These are phyloP conservation scores for Rhagonycha fulva DNA, from an alignment of 2,888 invertebrate genomes.

Conservation along the genomic window DNA sequence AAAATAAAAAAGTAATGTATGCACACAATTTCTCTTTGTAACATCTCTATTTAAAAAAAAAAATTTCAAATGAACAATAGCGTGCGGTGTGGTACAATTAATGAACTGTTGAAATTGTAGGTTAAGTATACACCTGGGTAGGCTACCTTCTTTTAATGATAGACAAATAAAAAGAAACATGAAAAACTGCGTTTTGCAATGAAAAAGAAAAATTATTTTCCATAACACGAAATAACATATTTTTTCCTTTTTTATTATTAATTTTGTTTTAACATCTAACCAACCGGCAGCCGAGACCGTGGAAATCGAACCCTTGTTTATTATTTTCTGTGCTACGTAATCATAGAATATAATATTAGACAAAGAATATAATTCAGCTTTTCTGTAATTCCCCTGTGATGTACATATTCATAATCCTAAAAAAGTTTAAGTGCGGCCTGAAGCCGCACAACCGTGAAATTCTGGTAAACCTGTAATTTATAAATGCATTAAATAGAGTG, in stretches of 20 bases:
- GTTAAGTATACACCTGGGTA: not conserved
- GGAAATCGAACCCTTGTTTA: not conserved
- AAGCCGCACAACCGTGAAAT: no score
- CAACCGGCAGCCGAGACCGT: not conserved
- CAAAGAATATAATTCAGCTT: no score
- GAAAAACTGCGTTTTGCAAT: not conserved
- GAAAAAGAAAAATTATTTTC: not conserved
- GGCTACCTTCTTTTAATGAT: not conserved
- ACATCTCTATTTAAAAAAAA: not conserved
- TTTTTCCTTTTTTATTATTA: not conserved
- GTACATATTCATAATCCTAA: no score
- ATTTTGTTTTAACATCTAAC: not conserved
- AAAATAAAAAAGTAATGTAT: not conserved
- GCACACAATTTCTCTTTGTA: not conserved
- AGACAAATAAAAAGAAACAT: not conserved
- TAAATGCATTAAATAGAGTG: not conserved
- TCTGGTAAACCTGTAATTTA: not conserved
- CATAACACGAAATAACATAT: no score
- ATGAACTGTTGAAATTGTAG: not conserved
- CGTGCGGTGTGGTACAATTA: not conserved
- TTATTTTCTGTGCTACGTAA: not conserved
- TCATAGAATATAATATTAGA: no score
- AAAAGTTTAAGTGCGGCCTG: no score
- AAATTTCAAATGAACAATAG: not conserved
- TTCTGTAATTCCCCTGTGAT: no score